A percentile compares a stretch with the other conserved stretches of the same genome.
phyloP scores from a whole-genome alignment of 2,888 invertebrate species.

The Cheiracanthium punctorium region DNA sequence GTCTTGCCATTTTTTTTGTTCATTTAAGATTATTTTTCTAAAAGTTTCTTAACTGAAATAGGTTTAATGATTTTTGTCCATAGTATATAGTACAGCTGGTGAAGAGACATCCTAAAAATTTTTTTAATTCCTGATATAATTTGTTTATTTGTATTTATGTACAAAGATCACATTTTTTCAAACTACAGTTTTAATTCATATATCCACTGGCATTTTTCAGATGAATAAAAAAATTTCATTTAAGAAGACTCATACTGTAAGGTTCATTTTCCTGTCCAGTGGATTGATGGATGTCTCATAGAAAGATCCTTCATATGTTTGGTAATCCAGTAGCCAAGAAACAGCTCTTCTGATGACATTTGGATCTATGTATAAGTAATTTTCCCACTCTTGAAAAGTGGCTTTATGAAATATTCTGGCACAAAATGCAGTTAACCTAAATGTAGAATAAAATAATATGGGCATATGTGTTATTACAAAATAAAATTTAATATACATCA shows the following conservation, averaged over 20 bases:
- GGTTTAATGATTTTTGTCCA: no score
- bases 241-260: constrained; percentile 77
- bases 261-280: constrained; percentile 91
- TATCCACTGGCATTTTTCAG: no score
- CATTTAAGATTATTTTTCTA: no score
- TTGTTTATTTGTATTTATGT: no score
- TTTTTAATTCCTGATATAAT: no score
- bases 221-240: no score
- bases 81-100: no score
- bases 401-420: constrained; percentile 92
- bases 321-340: constrained; percentile 89
- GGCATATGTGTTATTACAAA: not conserved
- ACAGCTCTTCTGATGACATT: constrained; percentile 89
- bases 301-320: constrained; percentile 90
- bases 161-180: no score
- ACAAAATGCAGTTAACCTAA: constrained; percentile 95
- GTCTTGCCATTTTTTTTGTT: no score
- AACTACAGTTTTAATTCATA: no score
- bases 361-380: constrained; percentile 94
- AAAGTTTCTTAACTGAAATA: no score
- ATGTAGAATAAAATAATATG: not conserved
- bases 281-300: constrained; percentile 81
- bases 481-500: not conserved
- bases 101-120: no score
- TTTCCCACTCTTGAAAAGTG: constrained; percentile 97